phyloP scores from a whole-genome alignment of 2,888 invertebrate genomes.

The Gastrophysa polygoni region DNA sequence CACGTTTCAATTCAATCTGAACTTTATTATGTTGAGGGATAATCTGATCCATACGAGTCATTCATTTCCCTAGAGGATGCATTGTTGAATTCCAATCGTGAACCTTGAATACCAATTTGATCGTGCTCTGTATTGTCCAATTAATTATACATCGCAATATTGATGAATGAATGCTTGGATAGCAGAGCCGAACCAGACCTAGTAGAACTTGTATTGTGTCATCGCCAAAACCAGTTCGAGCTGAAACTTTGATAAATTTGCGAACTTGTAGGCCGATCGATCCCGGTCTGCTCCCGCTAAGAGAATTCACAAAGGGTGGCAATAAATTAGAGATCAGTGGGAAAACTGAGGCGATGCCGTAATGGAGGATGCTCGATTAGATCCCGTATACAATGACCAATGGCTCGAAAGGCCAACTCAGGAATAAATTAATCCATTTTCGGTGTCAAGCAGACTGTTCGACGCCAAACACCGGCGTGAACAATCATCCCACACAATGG shows the following conservation, averaged over 20 bases:
- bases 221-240: not conserved
- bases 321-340: constrained; percentile 32
- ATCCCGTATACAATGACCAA: constrained; percentile 38
- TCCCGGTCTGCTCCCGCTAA: constrained; percentile 10
- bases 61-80: not conserved
- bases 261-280: not conserved
- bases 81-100: not conserved
- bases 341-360: constrained; percentile 25
- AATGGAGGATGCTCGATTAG: constrained; percentile 39
- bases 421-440: constrained; percentile 46
- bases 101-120: not conserved
- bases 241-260: constrained; percentile 17
- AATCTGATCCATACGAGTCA: not conserved
- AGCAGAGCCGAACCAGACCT: not conserved
- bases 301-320: constrained; percentile 27
- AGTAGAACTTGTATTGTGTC: not conserved
- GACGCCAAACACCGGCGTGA: constrained; percentile 40
- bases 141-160: not conserved
- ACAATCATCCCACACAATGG: constrained; percentile 42
- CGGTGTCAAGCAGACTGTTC: constrained; percentile 44
- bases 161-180: not conserved
- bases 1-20: not conserved
- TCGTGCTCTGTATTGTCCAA: not conserved
- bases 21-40: not conserved
- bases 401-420: constrained; percentile 34